Evolutionary conservation across 2,888 invertebrate genomes (phyloP).

Genomic region (Diaprepes abbreviatus): DNA sequence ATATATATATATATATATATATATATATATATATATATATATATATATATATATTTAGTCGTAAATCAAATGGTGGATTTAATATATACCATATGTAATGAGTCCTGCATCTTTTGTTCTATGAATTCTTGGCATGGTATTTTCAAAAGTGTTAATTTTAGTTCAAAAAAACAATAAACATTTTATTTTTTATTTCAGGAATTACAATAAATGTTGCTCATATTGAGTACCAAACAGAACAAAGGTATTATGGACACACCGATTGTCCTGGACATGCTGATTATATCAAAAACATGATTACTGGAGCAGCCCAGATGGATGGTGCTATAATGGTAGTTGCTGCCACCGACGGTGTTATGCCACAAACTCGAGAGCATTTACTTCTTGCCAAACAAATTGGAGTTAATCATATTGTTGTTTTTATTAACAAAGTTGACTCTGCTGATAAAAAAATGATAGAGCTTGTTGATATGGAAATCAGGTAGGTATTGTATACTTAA

Average conservation of each 20-base stretch:
- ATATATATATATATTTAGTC: too few relatives aligned
- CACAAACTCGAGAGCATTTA: conserved; percentile 97
- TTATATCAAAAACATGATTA: conserved; percentile 99
- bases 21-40: too few relatives aligned
- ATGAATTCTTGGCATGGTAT: too few relatives aligned
- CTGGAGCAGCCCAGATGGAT: conserved; percentile 97
- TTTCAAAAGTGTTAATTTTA: too few relatives aligned
- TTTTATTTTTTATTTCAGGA: conserved; percentile 29
- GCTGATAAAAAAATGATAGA: conserved; percentile 97
- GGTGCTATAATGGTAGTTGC: conserved; percentile 98
- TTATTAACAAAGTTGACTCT: conserved; percentile 89
- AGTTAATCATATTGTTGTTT: conserved; percentile 91
- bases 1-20: too few relatives aligned
- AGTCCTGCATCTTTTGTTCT: too few relatives aligned
- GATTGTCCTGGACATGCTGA: conserved; percentile 99
- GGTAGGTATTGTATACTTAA: too few relatives aligned
- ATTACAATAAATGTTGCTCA: conserved; percentile 98
- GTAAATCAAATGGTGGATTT: too few relatives aligned
- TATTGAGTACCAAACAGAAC: conserved; percentile 93
- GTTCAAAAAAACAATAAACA: neutral
- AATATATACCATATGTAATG: too few relatives aligned
- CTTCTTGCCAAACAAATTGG: conserved; percentile 97
- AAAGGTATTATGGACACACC: conserved; percentile 95
- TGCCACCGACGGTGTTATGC: conserved; percentile 99
- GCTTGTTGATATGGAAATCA: conserved; percentile 96